phyloP scores from a whole-genome alignment of 2,797 vertebrate species.

The Monodelphis domestica region DNA sequence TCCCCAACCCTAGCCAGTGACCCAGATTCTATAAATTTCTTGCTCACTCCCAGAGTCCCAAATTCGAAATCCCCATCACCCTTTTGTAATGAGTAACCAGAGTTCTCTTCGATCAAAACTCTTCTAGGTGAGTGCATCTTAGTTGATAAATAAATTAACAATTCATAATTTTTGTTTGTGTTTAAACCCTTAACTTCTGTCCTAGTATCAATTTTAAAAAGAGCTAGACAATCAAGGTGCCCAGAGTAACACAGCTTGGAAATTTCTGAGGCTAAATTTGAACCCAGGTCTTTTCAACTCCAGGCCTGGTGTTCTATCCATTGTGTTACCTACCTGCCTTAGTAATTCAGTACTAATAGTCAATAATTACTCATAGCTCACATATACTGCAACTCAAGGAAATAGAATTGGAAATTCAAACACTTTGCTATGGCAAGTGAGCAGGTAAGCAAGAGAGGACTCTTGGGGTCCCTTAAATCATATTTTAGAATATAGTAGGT shows the following conservation, averaged over 20 bases:
- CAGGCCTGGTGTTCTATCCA: too few relatives aligned
- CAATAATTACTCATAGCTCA: background rate
- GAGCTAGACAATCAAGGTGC: too few relatives aligned
- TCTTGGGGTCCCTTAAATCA: background rate
- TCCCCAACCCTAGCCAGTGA: too few relatives aligned
- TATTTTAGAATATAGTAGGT: background rate
- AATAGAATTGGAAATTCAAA: background rate
- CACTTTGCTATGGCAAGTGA: background rate
- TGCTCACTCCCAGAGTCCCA: background rate
- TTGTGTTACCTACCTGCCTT: too few relatives aligned
- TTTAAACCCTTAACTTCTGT: too few relatives aligned
- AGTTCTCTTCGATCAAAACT: background rate
- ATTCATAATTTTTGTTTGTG: too few relatives aligned
- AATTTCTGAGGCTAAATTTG: too few relatives aligned
- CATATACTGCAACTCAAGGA: background rate
- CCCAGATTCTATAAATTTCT: too few relatives aligned
- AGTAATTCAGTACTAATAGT: background rate
- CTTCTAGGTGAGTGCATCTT: background rate
- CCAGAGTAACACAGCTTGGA: too few relatives aligned
- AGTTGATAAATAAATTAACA: background rate
- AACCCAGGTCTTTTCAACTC: too few relatives aligned
- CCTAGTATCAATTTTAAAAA: too few relatives aligned
- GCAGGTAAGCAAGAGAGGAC: background rate
- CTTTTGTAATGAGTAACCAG: background rate
- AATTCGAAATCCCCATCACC: background rate